Percentiles rank a stretch among this genome's conserved stretches.
Conservation (phyloP, 2,113 vertebrate species). For the Aptenodytes patagonicus region DNA sequence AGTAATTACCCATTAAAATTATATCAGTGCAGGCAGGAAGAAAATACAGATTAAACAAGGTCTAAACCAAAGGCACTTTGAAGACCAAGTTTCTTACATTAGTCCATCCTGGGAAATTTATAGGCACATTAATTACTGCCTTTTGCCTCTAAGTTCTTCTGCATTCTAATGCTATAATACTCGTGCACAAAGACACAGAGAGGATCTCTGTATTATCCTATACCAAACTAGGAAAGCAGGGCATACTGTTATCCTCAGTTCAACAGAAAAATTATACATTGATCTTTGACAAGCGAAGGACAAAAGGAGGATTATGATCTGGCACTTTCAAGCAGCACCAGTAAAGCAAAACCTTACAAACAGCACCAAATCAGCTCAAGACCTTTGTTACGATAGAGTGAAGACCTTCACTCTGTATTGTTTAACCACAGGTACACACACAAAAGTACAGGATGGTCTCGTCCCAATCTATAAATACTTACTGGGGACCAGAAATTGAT, state of each 20-base stretch:
- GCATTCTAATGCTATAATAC: background rate
- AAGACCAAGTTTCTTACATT: background rate
- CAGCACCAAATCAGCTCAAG: background rate
- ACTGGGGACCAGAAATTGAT: background rate
- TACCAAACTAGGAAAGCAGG: background rate
- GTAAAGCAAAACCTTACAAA: background rate
- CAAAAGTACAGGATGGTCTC: background rate
- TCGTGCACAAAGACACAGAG: background rate
- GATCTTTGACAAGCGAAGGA: background rate
- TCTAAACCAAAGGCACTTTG: conserved; percentile 1
- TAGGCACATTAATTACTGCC: background rate
- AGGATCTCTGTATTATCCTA: background rate
- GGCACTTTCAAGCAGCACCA: background rate
- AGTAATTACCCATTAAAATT: conserved; percentile 6
- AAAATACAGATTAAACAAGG: background rate
- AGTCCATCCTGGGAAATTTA: background rate
- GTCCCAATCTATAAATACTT: background rate
- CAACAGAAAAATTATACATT: background rate
- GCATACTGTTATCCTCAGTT: background rate
- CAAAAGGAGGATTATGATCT: background rate
- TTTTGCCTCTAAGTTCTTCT: background rate
- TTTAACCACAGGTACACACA: background rate
- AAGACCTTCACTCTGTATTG: background rate
- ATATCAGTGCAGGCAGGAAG: background rate
- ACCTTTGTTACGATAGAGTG: background rate